phyloP scores from a whole-genome alignment of 2,797 vertebrate species.

The Cephalopachus bancanus region DNA sequence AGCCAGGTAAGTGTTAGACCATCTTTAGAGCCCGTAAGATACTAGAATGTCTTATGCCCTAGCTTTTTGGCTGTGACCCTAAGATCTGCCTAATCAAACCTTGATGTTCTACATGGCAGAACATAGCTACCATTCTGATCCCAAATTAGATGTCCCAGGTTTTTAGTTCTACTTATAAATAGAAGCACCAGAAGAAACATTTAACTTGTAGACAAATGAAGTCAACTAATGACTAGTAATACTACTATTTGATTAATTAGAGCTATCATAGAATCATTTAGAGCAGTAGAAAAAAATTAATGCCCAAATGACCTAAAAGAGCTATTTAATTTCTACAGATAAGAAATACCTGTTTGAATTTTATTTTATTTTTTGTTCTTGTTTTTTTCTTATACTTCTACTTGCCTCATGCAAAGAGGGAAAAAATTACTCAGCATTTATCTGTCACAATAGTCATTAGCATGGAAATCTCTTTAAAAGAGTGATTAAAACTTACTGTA shows the following conservation, averaged over 20 bases:
- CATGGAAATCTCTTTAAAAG: conserved; percentile 44
- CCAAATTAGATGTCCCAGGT: conserved; percentile 69
- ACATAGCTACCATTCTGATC: conserved; percentile 65
- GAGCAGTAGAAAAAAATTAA: conserved; percentile 55
- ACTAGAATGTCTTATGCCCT: conserved; percentile 62
- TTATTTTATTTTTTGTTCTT: background rate
- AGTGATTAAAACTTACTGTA: conserved; percentile 2
- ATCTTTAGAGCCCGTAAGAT: conserved; percentile 8
- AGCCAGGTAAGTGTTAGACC: background rate
- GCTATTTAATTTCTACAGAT: conserved; percentile 53
- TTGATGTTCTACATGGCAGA: conserved; percentile 57
- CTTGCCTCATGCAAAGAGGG: conserved; percentile 23
- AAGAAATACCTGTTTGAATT: conserved; percentile 24
- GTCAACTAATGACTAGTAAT: conserved; percentile 32
- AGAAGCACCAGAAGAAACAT: conserved; percentile 67
- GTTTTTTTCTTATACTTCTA: conserved; percentile 32
- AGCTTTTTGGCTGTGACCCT: conserved; percentile 52
- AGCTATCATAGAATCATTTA: conserved; percentile 22
- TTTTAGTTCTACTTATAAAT: conserved; percentile 74
- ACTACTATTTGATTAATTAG: conserved; percentile 54
- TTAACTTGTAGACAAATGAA: conserved; percentile 54
- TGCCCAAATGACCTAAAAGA: background rate
- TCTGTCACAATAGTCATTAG: background rate
- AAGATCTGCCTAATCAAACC: conserved; percentile 69
- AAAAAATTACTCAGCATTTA: conserved; percentile 26